These are phyloP conservation scores for Drosophila heteroneura DNA, from an alignment of 2,888 invertebrate genomes.

Conservation along the genomic window DNA sequence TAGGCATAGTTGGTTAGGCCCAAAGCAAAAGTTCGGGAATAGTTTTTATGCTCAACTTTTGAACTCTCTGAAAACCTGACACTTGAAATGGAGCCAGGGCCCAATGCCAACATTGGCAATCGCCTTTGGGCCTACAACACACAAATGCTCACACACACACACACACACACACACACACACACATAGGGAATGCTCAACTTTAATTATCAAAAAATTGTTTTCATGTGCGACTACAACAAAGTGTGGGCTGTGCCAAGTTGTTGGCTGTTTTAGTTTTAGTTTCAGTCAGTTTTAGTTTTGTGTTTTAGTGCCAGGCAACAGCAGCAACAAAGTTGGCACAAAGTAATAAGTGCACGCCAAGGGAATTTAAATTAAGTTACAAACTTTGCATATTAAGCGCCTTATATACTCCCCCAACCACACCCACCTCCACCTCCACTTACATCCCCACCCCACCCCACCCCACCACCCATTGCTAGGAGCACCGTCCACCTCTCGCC, in stretches of 20 bases:
- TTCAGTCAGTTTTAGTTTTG: slow-evolving; percentile 47
- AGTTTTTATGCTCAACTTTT: slow-evolving; percentile 50
- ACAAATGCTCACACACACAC: slow-evolving; percentile 8
- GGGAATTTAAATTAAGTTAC: slow-evolving; percentile 76
- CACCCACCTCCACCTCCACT: neutral
- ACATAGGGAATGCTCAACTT: slow-evolving; percentile 53
- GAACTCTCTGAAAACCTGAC: slow-evolving; percentile 54
- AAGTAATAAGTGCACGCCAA: slow-evolving; percentile 70
- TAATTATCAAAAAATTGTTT: slow-evolving; percentile 68
- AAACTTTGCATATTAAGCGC: slow-evolving; percentile 71
- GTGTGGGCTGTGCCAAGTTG: slow-evolving; percentile 61
- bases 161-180: slow-evolving; percentile 5
- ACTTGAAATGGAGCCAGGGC: slow-evolving; percentile 66
- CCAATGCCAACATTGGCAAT: slow-evolving; percentile 61
- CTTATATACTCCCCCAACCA: slow-evolving; percentile 31
- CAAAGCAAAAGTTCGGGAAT: slow-evolving; percentile 38
- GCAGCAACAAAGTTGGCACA: slow-evolving; percentile 57
- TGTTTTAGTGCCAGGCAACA: slow-evolving; percentile 56
- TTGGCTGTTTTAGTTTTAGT: slow-evolving; percentile 44
- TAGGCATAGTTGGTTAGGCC: slow-evolving; percentile 13
- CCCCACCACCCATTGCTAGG: neutral
- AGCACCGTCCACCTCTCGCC: neutral
- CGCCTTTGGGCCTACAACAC: slow-evolving; percentile 41
- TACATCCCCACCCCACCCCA: neutral
- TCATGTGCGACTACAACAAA: slow-evolving; percentile 62